Base-by-base conservation (phyloP, 2,113 vertebrate species). In the Anoplopoma fimbria region DNA sequence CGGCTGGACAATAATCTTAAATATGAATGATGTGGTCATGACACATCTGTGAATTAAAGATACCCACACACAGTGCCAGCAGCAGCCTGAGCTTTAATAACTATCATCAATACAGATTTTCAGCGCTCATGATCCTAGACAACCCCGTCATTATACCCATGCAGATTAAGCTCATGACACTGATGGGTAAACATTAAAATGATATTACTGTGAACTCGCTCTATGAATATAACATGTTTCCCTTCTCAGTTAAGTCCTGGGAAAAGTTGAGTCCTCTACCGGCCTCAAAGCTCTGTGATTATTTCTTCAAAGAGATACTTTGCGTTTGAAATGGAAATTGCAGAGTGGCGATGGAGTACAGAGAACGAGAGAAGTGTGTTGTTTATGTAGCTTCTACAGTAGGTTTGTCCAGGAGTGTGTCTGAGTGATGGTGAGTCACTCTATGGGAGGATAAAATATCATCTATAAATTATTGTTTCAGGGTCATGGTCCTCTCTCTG, bases 31-130 rank as follows among this genome's bases (percentile, higher is more conserved):
- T 82, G 69, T 75, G 40, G n/a, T 70, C 55, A 13, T 36, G 9
- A 65, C 12, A 51, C 67, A 68, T 63, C 33, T 69, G 55, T 78
- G 62, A 27, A 64, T 77, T 51, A 61, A 17, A 90, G 17, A 77
- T 13, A 55, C 15, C 27, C 27, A 14, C 68, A 45, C 58, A 65
- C 10, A 34, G 23, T 27, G 38, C 63, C 76, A 55, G 49, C 67
- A 72, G 61, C 57, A 25, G 81, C 60, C 57, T 81, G 63, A 87
- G 85, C 55, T 82, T 68, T 88, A 89, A 91, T 89, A 85, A 75
- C 86, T 38, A 63, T 85, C 75, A 87, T 88, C 72, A 86, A 74
- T 83, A 69, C 81, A 23, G 69, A 78, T 89, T 47, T 85, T 75
- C 81, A 72, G 72, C 14, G 6, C 63, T 84, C 63, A 40, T 87